Percentiles rank a stretch among this genome's conserved stretches.
phyloP scores from a whole-genome alignment of 2,797 vertebrate genomes.

The Triplophysa yarkandensis region DNA sequence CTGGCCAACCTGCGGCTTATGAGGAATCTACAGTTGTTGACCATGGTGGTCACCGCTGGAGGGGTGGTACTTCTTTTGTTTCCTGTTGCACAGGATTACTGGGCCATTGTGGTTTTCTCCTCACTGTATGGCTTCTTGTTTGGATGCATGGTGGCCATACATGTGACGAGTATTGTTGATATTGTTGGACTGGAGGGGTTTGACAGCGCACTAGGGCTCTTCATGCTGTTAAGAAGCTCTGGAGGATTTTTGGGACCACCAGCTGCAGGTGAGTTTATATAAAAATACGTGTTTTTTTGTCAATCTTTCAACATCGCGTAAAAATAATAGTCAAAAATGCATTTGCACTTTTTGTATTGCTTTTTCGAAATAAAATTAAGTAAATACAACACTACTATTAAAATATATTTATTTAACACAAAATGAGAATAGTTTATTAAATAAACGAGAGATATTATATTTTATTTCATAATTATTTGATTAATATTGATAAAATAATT shows the following conservation, averaged over 20 bases:
- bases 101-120: constrained; percentile 60
- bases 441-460: no score
- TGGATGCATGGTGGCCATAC: constrained; percentile 69
- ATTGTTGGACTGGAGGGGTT: constrained; percentile 69
- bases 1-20: constrained; percentile 66
- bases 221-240: constrained; percentile 72
- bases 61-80: constrained; percentile 68
- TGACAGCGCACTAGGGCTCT: constrained; percentile 69
- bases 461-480: no score
- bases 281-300: no score
- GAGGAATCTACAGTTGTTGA: constrained; percentile 72
- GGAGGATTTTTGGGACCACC: constrained; percentile 70
- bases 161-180: constrained; percentile 71
- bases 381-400: no score
- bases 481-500: no score
- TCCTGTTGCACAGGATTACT: constrained; percentile 65
- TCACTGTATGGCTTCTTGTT: constrained; percentile 71
- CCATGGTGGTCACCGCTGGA: constrained; percentile 59
- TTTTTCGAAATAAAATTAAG: no score
- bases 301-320: no score
- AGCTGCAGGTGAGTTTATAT: constrained; percentile 65
- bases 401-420: no score
- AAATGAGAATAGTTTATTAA: no score
- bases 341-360: no score
- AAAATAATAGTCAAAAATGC: no score